Base-by-base conservation (phyloP, 2,888 invertebrate genomes). In the Catocala fraxini region DNA sequence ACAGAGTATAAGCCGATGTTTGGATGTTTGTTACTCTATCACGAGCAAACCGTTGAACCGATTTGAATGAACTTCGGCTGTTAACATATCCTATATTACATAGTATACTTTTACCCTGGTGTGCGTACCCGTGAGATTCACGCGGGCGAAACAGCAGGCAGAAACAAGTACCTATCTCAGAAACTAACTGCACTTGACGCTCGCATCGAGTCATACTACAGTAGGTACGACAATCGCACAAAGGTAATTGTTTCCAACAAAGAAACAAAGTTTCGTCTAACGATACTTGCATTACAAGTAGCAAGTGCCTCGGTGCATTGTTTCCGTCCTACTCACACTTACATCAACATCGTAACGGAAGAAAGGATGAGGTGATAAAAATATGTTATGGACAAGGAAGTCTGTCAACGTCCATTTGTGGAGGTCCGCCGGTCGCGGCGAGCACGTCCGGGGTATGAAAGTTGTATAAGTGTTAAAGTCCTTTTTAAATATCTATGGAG, bases 341-440 rank as follows among this genome's bases (percentile, higher is more conserved):
- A 35, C 6, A 13, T 43, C 15, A 33, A 43, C 12, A 47, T 35
- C 4, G 33, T 52, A 51, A 13, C 4, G 56, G 43, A 13, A 52
- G 65, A 71, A 51, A 35, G 69, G 55, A 70, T 68, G 11, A 64
- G 46, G 11, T 39, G 33, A 56, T 61, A 53, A 62, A 61, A 64
- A 62, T 62, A 57, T 64, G 56, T 70, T 68, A 54, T 65, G 12
- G 55, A 73, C 61, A 73, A 81, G 81, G 81, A 82, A 83, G 79
- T 79, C 78, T 78, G 79, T 81, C 79, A 73, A 68, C 68, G 71
- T 77, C 80, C 83, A 80, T 86, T 85, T 85, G 81, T 77, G 86
- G 80, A 75, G 69, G 75, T 65, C 64, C 11, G 48, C 57, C 59
- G 39, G 49, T 56, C 52, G 71, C 70, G 73, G 75, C 70, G 66